A percentile compares a stretch with the other conserved stretches of the same genome.
phyloP scores from a whole-genome alignment of 2,797 vertebrate genomes.

The Amphiprion clarkii region DNA sequence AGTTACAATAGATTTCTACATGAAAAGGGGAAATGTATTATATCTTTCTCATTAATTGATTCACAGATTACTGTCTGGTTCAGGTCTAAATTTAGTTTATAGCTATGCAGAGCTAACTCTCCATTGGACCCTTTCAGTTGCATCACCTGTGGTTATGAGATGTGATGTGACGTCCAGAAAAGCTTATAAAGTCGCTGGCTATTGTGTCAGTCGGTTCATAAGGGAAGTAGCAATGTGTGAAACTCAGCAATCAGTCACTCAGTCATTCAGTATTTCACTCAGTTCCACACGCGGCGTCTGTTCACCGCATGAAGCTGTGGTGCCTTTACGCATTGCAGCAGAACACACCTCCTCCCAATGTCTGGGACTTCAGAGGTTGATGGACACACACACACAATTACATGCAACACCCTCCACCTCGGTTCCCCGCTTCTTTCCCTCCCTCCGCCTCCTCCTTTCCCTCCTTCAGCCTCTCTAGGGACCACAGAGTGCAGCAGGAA shows the following conservation, averaged over 20 bases:
- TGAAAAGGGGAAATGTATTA: background rate
- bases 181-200: conserved; percentile 17
- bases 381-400: conserved; percentile 49
- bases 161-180: conserved; percentile 5
- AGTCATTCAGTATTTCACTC: conserved; percentile 56
- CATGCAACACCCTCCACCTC: conserved; percentile 45
- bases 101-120: background rate
- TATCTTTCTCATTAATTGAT: background rate
- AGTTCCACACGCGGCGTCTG: conserved; percentile 35
- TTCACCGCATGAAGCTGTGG: conserved; percentile 59
- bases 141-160: conserved; percentile 6
- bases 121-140: background rate
- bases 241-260: conserved; percentile 48
- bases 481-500: conserved; percentile 72
- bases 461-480: conserved; percentile 60
- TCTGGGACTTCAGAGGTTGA: conserved; percentile 75
- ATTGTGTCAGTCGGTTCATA: conserved; percentile 19
- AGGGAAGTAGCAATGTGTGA: conserved; percentile 6
- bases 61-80: background rate
- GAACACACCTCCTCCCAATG: conserved; percentile 72
- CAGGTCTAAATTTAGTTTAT: background rate
- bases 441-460: conserved; percentile 33
- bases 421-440: conserved; percentile 29
- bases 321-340: conserved; percentile 85
- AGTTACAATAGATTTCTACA: too few relatives aligned